Evolutionary conservation across 2,888 invertebrate species (phyloP).

Genomic region (Epicampocera succincta): DNA sequence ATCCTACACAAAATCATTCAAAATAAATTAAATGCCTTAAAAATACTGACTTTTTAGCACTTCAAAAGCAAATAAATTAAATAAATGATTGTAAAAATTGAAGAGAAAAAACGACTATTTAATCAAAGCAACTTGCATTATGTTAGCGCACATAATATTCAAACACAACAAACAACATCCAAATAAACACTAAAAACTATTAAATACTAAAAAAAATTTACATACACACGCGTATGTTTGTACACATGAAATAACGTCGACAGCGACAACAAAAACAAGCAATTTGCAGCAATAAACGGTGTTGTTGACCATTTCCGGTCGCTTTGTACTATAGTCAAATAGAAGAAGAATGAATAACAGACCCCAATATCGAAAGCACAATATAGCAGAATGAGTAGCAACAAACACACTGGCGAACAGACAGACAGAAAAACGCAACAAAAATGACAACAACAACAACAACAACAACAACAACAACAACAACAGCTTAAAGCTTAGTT

Average conservation of each 20-base stretch:
- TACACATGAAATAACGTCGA: neutral
- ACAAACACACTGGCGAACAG: neutral
- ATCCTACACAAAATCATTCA: constrained; percentile 43
- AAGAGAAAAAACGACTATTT: constrained; percentile 8
- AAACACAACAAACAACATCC: constrained; percentile 47
- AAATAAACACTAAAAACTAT: constrained; percentile 10
- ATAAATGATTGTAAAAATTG: constrained; percentile 37
- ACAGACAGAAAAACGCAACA: constrained; percentile 49
- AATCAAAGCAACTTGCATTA: constrained; percentile 26
- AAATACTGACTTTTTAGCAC: constrained; percentile 52
- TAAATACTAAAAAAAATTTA: constrained; percentile 34
- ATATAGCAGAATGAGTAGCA: constrained; percentile 1
- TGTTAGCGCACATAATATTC: constrained; percentile 57
- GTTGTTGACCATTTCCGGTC: constrained; percentile 78
- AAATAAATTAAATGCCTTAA: constrained; percentile 23
- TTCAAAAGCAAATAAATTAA: constrained; percentile 56
- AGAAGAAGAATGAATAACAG: constrained; percentile 49
- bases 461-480: constrained; percentile 39
- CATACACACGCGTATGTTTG: too few species aligned
- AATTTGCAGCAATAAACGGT: constrained; percentile 75
- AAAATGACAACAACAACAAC: constrained; percentile 42
- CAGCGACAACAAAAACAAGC: constrained; percentile 51
- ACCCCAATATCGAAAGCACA: constrained; percentile 39
- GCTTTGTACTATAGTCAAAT: constrained; percentile 60
- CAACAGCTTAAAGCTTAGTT: constrained; percentile 59